Base-by-base conservation (phyloP, 2,797 vertebrate species). In the Buceros bicornis region DNA sequence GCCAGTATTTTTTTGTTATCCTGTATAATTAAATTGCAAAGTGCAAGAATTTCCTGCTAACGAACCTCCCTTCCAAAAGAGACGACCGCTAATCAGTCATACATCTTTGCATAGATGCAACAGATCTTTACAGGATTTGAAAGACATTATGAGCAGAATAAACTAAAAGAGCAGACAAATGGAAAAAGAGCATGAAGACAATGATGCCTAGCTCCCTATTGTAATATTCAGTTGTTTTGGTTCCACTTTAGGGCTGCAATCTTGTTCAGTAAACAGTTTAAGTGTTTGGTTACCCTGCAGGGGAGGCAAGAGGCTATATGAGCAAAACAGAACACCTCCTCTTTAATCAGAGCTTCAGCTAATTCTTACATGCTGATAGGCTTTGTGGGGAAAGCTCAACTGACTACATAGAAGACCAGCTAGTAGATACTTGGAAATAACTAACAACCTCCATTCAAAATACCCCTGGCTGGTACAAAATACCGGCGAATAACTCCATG, bases 21-120 rank as follows among this genome's bases (percentile, higher is more conserved):
- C 60, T 70, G 10, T 60, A 31, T 45, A 89, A 90, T 79, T 85
- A 73, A 40, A 56, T 73, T 82, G 54, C 62, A 73, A 93, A 89
- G 85, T 57, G 37, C 56, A 66, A 82, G 79, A 89, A 93, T 78
- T 95, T 94, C 56, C 72, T 88, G 50, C 67, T 93, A 82, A 76
- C n/a, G 82, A 76, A 89, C 79, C 26, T 72, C 25, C 47, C 15
- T 84, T 87, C 62, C 64, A 60, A 82, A 90, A 87, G 10, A 84
- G 65, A 82, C 73, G 61, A 92, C 60, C 56, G 58, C 21, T 60
- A 65, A 91, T 71, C 6, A 13, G 22, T 53, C 67, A 79, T 43
- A 50, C 6, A 56, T 64, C 22, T 16, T 85, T 25, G 17, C 62
- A 42, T 66, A 40, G 47, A 94, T 76, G 51, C 26, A 81, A 58